Percentiles rank a stretch among this genome's conserved stretches.
These are phyloP conservation scores for Hirtodrosophila alboralis DNA, from an alignment of 2,888 invertebrate genomes.

Conservation along the genomic window DNA sequence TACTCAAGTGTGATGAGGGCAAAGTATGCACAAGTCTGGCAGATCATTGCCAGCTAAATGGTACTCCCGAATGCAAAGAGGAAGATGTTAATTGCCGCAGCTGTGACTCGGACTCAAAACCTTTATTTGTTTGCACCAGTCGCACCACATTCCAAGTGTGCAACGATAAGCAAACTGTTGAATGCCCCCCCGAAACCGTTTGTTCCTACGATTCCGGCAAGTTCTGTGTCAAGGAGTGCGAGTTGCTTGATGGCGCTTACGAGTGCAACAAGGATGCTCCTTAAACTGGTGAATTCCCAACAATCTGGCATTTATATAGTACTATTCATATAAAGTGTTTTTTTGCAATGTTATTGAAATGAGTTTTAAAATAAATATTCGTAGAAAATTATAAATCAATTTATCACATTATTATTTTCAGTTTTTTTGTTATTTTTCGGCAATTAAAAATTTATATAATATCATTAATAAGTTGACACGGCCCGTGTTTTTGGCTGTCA, in stretches of 20 bases:
- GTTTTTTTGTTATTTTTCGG: no score
- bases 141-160: slow-evolving; percentile 67
- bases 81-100: slow-evolving; percentile 35
- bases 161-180: slow-evolving; percentile 16
- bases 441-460: no score
- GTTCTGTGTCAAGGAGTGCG: slow-evolving; percentile 63
- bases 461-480: no score
- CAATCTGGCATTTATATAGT: background rate
- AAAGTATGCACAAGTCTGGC: slow-evolving; percentile 54
- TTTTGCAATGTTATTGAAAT: background rate
- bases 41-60: slow-evolving; percentile 16
- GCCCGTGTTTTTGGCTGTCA: no score
- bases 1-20: slow-evolving; percentile 40
- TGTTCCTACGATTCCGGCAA: slow-evolving; percentile 63
- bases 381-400: no score
- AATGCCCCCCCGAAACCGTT: slow-evolving; percentile 53
- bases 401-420: no score
- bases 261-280: slow-evolving; percentile 57
- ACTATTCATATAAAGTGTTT: background rate
- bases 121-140: slow-evolving; percentile 71
- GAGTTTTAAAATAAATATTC: slow-evolving; percentile 1
- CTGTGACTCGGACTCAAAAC: slow-evolving; percentile 42
- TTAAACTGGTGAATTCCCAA: slow-evolving; percentile 14
- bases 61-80: slow-evolving; percentile 32
- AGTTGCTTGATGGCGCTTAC: slow-evolving; percentile 10